Percentiles rank a stretch among this genome's conserved stretches.
phyloP scores from a whole-genome alignment of 2,888 invertebrate genomes.

The Prosopocoilus inquinatus region DNA sequence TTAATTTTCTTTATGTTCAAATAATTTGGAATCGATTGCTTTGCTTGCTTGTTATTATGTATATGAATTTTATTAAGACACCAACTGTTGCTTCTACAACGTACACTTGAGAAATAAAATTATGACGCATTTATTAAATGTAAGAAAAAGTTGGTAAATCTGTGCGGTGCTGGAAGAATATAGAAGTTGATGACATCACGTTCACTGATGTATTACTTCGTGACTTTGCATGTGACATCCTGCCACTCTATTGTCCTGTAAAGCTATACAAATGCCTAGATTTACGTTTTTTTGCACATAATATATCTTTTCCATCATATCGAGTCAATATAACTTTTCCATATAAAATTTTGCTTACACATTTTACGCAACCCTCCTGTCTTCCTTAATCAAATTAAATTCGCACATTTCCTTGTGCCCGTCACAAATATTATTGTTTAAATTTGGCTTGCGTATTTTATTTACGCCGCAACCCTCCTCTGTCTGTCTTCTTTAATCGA shows the following conservation, averaged over 20 bases:
- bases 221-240: conserved; percentile 32
- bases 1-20: too few relatives aligned
- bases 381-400: too few relatives aligned
- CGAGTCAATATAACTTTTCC: neutral
- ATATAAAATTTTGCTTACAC: neutral
- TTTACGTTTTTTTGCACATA: conserved; percentile 29
- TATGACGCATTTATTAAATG: conserved; percentile 12
- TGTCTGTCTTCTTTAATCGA: too few relatives aligned
- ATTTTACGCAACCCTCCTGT: too few relatives aligned
- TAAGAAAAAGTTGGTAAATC: conserved; percentile 22
- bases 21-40: too few relatives aligned
- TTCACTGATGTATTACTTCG: conserved; percentile 31
- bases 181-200: conserved; percentile 30
- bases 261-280: conserved; percentile 32
- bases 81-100: neutral
- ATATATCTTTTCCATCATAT: conserved; percentile 27
- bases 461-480: too few relatives aligned
- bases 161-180: conserved; percentile 21
- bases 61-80: neutral
- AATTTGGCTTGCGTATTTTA: too few relatives aligned
- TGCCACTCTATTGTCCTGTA: conserved; percentile 31
- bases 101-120: conserved; percentile 1
- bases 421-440: too few relatives aligned
- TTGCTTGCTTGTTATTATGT: too few relatives aligned
- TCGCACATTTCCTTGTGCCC: too few relatives aligned